These are phyloP conservation scores for Progne subis DNA, from an alignment of 2,113 vertebrate genomes.

Conservation along the genomic window DNA sequence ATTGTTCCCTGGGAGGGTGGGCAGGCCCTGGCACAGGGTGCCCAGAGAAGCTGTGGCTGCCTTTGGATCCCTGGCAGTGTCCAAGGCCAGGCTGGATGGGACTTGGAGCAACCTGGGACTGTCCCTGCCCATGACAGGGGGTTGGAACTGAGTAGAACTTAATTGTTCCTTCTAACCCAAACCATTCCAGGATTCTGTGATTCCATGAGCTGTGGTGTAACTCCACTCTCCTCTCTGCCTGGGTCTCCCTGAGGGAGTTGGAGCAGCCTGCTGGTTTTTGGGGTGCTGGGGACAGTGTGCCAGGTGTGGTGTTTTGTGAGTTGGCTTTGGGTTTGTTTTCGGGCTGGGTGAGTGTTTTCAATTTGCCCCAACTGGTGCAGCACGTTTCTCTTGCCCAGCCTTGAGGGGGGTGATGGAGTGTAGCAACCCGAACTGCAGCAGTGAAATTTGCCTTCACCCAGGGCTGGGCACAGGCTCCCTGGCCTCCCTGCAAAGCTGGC, in stretches of 20 bases:
- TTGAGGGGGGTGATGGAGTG: accelerated
- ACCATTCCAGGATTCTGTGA: not conserved
- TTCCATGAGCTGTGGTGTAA: not conserved
- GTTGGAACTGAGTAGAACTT: not conserved
- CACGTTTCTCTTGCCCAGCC: accelerated
- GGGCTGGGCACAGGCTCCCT: not conserved
- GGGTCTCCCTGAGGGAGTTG: not conserved
- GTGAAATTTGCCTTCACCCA: not conserved
- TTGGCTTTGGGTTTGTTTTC: not conserved
- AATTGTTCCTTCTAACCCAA: not conserved
- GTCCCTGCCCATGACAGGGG: not conserved
- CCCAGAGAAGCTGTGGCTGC: not conserved
- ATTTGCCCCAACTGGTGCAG: not conserved
- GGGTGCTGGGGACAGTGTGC: not conserved
- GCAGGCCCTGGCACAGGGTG: not conserved
- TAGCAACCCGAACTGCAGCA: accelerated
- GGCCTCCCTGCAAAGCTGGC: not conserved
- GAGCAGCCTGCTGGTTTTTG: not conserved
- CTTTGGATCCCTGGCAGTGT: not conserved
- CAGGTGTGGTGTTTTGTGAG: too few relatives aligned
- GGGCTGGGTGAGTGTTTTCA: not conserved
- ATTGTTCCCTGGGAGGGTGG: not conserved
- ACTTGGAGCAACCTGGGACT: accelerated
- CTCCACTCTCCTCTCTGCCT: not conserved
- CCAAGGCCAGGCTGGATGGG: accelerated